Base-by-base conservation (phyloP, 1,140 invertebrate genomes). In the Teleogryllus occipitalis region DNA sequence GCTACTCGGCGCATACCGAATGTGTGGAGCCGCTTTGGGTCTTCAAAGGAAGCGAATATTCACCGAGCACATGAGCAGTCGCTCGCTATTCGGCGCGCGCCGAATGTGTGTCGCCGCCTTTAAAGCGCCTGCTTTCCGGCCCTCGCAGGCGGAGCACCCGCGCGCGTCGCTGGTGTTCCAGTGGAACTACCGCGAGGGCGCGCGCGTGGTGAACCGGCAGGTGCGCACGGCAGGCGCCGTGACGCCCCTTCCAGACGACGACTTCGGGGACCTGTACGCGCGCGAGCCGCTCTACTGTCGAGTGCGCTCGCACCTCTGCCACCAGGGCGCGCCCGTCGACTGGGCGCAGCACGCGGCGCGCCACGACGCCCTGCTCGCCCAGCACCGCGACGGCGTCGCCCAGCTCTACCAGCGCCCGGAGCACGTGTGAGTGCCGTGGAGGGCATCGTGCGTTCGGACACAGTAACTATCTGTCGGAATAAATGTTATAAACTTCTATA, bases 281-380 rank as follows among this genome's bases (percentile, higher is more conserved):
- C 83, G 80, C 18, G 87, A 88, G 54, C 86, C 87, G 27, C 49
- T 88, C 18, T 87, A 84, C 75, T 85, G 84, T 48, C 88, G 88
- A 83, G 86, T 89, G 76, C 84, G 88, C 27, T 83, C 85, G 0
- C 82, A 84, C 8, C 78, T 89, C 7, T 88, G 87, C 80, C 81
- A 86, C 22, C 87, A 89, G 81, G 87, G 85, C 4, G 81, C 81
- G 46, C 78, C 80, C 48, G 84, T 88, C 0, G 83, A 86, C n/a
- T 89, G 88, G 88, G 81, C 87, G 0, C 82, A 86, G 8, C 82
- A 86, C 47, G 85, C 88, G 74, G 80, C 83, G 7, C 78, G 82
- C 7, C 86, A 88, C 77, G 86, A 88, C 73, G 78, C 85, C 54
- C 79, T 88, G 75, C 79, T 85, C 10, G 54, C 54, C 10, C 10